Evolutionary conservation across 2,888 invertebrate species (phyloP).

Genomic region (Ditula angustiorana): DNA sequence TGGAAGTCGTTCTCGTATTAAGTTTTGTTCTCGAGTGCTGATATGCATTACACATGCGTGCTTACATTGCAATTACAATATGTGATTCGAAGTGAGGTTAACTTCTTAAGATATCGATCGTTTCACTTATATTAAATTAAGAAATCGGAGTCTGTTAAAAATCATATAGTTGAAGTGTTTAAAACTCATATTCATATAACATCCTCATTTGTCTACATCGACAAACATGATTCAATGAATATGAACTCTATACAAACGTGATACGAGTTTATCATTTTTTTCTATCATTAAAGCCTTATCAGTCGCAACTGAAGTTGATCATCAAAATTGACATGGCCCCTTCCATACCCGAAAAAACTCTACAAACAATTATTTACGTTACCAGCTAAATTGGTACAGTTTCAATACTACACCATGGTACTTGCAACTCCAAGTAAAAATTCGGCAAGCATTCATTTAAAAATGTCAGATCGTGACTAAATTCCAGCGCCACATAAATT

Average conservation of each 20-base stretch:
- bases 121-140: constrained; percentile 2
- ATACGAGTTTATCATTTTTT: constrained; percentile 7
- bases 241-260: not conserved
- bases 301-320: not conserved
- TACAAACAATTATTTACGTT: not conserved
- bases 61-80: constrained; percentile 79
- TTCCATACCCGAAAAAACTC: no score
- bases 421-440: no score
- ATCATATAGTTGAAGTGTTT: not conserved
- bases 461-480: not conserved
- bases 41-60: constrained; percentile 80
- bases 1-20: constrained; percentile 52
- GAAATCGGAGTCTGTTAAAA: not conserved
- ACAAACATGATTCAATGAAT: no score
- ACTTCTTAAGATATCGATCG: constrained; percentile 58
- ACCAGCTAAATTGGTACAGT: no score
- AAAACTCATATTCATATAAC: constrained; percentile 25
- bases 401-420: no score
- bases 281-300: not conserved
- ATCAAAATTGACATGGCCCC: constrained; percentile 8
- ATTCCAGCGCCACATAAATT: not conserved
- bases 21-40: constrained; percentile 57
- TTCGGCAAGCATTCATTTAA: no score
- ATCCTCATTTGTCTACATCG: not conserved
- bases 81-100: constrained; percentile 75